phyloP scores from a whole-genome alignment of 2,888 invertebrate species.

The Phengaris alcon region DNA sequence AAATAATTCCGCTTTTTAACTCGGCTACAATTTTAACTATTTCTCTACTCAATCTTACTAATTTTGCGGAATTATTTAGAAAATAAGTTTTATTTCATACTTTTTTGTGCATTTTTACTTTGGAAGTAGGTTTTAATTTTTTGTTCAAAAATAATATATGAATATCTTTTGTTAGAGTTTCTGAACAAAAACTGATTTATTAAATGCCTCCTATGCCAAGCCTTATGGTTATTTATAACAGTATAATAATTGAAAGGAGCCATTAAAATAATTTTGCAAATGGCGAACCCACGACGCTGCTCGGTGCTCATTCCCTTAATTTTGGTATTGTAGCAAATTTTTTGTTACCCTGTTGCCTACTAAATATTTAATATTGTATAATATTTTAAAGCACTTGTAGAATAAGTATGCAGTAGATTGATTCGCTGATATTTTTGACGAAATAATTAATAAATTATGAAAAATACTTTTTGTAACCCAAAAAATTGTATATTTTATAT shows the following conservation, averaged over 20 bases:
- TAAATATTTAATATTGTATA: not conserved
- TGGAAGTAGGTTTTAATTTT: too few relatives aligned
- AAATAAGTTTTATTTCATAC: too few relatives aligned
- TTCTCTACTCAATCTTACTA: too few relatives aligned
- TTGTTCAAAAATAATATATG: not conserved
- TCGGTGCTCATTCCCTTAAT: not conserved
- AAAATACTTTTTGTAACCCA: too few relatives aligned
- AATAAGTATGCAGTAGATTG: not conserved
- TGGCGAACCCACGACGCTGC: not conserved
- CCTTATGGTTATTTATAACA: not conserved
- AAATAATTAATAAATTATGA: too few relatives aligned
- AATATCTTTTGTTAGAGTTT: not conserved
- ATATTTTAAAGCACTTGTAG: not conserved
- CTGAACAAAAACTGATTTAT: not conserved
- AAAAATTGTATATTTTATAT: too few relatives aligned
- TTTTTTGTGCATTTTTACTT: too few relatives aligned
- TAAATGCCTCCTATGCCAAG: not conserved
- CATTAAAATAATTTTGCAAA: slow-evolving; percentile 13
- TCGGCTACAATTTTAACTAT: too few relatives aligned
- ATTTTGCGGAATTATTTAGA: too few relatives aligned
- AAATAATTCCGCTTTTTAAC: too few relatives aligned
- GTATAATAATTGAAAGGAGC: slow-evolving; percentile 7
- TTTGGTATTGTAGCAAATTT: not conserved
- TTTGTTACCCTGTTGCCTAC: not conserved
- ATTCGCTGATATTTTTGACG: too few relatives aligned